Evolutionary conservation across 1,140 invertebrate species (phyloP), one percentile per base, ranked within the genome.

Genomic region (Dolichoris vasculosae): DNA sequence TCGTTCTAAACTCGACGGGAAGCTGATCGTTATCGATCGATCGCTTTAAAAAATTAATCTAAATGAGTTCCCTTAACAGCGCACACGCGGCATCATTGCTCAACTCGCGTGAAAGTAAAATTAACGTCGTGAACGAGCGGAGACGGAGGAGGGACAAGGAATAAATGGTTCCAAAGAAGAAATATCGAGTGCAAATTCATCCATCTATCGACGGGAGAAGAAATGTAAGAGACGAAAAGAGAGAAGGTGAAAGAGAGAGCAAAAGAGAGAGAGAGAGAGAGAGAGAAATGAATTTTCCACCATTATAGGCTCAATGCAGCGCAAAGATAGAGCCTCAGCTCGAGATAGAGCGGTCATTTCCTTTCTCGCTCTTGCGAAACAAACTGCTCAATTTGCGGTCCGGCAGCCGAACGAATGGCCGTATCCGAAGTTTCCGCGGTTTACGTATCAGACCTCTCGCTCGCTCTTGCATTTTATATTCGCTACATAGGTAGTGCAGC

Each of bases 311-410:
- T 35, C 23, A 20, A 38, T 63, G 59, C 59, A 63, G 26, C 55
- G 17, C 32, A 63, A 35, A 23, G 48, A 59, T 32, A 30, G 35
- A 59, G 48, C 13, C n/a, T 73, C 8, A 40, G 40, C 17, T 48
- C 7, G 64, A 67, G 75, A 84, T 81, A n/a, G 55, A 75, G 63
- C 69, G 82, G 76, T 73, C 82, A 75, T 81, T 81, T 85, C 71
- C 83, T 67, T 83, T 83, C 30, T 80, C 81, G 67, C 64, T 75
- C 64, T 71, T 59, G 59, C 85, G 87, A 90, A 90, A 91, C 89
- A 90, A 90, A 90, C 89, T 88, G 88, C 87, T 90, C 89, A 89
- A 91, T 91, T 90, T 90, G 87, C 69, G 88, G 87, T 87, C 87
- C 85, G 71, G 88, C 88, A 86, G 69, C 80, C 86, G 85, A 90